Evolutionary conservation across 2,113 vertebrate species (phyloP), one percentile per base, ranked within the genome.

Genomic region (Osmerus eperlanus): DNA sequence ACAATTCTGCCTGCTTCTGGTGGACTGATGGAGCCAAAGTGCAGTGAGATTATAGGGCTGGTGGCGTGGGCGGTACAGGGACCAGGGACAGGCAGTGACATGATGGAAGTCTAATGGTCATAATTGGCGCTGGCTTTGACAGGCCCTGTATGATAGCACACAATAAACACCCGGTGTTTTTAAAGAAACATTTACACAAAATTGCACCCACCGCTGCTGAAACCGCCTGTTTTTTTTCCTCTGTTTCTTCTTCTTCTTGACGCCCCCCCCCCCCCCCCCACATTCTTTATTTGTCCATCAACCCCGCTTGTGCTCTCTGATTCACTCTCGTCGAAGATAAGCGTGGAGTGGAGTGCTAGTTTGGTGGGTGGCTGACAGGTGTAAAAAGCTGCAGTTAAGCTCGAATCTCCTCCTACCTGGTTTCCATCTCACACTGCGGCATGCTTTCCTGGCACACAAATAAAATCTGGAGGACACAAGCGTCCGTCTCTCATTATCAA

Each of bases 71-170:
- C 92, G 93, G 92, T 91, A 88, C 85, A 86, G 78, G 82, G 5
- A 32, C 29, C 90, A 89, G 91, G 93, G 95, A 96, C 94, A 96
- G 92, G 92, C 92, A 91, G 92, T 95, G 96, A 96, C 95, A 96
- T 96, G 96, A 98, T 98, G 96, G 95, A 94, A 94, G 94, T 93
- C 95, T 98, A 98, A 99, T 99, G 95, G 96, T 93, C 94, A 95
- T 98, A 99, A 99, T 99, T 98, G 96, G 94, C 84, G 90, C 91
- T 94, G 91, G 93, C 92, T 97, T 96, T 99, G 97, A 99, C 97
- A 99, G 97, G 94, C 86, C 93, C 94, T 94, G 94, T 96, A 98
- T 97, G 96, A 96, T 95, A 81, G 95, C 94, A 92, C 95, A 93
- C 93, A 94, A 93, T 93, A 94, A 94, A 94, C 94, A 95, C 92